phyloP scores from a whole-genome alignment of 2,113 vertebrate genomes.

The Cyphomyrus discorhynchus region DNA sequence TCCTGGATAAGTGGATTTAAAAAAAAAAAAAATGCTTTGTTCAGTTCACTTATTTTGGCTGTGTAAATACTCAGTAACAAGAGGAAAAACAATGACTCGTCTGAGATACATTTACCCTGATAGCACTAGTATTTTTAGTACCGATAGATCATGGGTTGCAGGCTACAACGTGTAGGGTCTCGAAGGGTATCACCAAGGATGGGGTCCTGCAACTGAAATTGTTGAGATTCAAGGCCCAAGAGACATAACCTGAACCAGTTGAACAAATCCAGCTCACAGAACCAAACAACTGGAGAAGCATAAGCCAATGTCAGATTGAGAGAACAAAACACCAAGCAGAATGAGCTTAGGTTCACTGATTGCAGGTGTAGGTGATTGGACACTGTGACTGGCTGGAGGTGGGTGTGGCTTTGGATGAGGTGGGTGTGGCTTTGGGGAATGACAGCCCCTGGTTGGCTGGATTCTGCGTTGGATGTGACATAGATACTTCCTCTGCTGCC shows the following conservation, averaged over 20 bases:
- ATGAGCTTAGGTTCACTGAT: neutral
- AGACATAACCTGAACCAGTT: neutral
- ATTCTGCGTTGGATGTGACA: neutral
- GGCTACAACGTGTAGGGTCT: neutral
- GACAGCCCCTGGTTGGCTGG: neutral
- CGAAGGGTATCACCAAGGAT: neutral
- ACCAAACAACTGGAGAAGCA: neutral
- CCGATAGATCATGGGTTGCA: neutral
- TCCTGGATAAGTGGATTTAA: neutral
- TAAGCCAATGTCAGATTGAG: neutral
- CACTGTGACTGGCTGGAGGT: neutral
- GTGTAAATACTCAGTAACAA: neutral
- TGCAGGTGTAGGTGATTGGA: neutral
- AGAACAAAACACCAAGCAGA: neutral
- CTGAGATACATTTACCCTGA: neutral
- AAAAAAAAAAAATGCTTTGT: neutral
- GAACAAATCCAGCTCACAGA: neutral
- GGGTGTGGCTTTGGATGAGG: neutral
- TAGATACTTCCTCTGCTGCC: neutral
- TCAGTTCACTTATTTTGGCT: neutral
- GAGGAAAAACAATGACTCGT: neutral
- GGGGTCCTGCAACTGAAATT: neutral
- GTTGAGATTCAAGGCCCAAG: neutral
- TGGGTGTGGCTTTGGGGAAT: neutral
- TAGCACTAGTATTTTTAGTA: neutral